A percentile compares a stretch with the other conserved stretches of the same genome.
These are phyloP conservation scores for Pollenia angustigena DNA, from an alignment of 2,888 invertebrate species.

Conservation along the genomic window DNA sequence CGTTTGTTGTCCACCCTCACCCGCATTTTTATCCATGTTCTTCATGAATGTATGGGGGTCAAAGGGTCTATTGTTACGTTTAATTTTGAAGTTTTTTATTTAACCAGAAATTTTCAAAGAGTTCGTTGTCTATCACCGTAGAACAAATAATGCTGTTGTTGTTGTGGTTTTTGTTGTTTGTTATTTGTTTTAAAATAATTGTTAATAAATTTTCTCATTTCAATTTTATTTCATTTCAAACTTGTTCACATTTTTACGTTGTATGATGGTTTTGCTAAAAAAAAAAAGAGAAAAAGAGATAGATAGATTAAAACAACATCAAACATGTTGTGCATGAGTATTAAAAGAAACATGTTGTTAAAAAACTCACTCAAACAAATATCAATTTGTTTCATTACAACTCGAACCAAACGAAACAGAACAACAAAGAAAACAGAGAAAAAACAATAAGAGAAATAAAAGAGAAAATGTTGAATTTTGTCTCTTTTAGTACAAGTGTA, in stretches of 20 bases:
- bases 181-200: constrained; percentile 40
- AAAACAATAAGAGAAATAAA: background rate
- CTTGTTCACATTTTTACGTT: constrained; percentile 49
- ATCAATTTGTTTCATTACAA: background rate
- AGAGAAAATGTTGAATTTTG: background rate
- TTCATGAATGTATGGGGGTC: constrained; percentile 76
- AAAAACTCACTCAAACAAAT: constrained; percentile 15
- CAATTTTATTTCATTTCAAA: constrained; percentile 52
- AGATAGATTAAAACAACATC: constrained; percentile 30
- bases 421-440: background rate
- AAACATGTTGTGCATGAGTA: constrained; percentile 33
- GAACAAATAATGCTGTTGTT: constrained; percentile 9
- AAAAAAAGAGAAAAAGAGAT: background rate
- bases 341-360: background rate
- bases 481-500: constrained; percentile 36
- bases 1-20: constrained; percentile 84
- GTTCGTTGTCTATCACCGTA: constrained; percentile 51
- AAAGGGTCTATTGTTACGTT: constrained; percentile 76
- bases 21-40: constrained; percentile 92
- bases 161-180: constrained; percentile 41
- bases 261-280: constrained; percentile 36
- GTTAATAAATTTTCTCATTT: constrained; percentile 52
- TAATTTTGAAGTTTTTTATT: constrained; percentile 76
- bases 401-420: constrained; percentile 4
- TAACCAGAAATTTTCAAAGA: constrained; percentile 66